Conservation (phyloP, 2,113 vertebrate genomes). For the Tragelaphus scriptus region DNA sequence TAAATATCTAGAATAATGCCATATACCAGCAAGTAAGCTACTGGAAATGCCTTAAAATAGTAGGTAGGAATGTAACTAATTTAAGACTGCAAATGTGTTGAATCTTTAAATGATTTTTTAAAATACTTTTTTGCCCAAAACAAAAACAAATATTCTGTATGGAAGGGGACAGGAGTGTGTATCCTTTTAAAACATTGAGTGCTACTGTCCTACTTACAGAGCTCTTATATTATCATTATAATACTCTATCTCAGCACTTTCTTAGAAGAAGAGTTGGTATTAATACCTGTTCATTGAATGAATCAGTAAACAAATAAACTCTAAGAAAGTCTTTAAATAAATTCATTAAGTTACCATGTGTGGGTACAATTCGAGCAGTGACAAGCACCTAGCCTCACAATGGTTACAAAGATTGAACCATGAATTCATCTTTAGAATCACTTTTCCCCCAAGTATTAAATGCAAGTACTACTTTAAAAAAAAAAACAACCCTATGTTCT, state of each 20-base stretch:
- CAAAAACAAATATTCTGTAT: slow-evolving; percentile 32
- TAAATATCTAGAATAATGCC: not conserved
- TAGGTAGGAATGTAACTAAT: not conserved
- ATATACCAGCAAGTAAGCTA: slow-evolving; percentile 20
- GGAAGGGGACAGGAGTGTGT: not conserved
- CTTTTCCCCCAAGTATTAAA: not conserved
- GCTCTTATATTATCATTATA: slow-evolving; percentile 59
- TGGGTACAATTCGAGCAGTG: not conserved
- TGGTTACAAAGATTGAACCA: not conserved
- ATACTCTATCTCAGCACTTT: slow-evolving; percentile 68
- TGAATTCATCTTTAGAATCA: slow-evolving; percentile 28
- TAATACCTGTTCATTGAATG: slow-evolving; percentile 60
- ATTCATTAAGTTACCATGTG: slow-evolving; percentile 24
- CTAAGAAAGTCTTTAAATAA: slow-evolving; percentile 20
- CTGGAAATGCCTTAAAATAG: slow-evolving; percentile 8
- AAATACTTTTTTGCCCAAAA: not conserved
- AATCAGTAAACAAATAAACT: slow-evolving; percentile 40
- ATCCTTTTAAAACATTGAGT: slow-evolving; percentile 37
- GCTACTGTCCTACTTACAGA: slow-evolving; percentile 68
- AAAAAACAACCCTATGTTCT: not conserved
- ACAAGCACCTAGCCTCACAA: not conserved
- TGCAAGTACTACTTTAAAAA: not conserved
- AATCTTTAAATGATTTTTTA: slow-evolving; percentile 16
- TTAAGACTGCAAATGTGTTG: not conserved
- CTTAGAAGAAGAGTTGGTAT: slow-evolving; percentile 61